Conservation (phyloP, 2,888 invertebrate species). For the Cynaeus angustus region DNA sequence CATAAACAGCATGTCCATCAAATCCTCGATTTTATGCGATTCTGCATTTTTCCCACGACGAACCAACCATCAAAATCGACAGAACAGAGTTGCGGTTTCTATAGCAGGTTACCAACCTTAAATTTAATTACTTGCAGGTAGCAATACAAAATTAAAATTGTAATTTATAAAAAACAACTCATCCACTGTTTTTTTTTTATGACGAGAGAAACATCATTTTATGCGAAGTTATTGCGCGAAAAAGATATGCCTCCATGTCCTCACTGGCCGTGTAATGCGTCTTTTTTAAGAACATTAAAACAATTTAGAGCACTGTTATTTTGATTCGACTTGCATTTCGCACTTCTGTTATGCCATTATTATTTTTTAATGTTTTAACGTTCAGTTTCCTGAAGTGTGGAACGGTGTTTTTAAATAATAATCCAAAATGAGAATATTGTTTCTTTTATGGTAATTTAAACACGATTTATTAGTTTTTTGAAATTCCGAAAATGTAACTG, state of each 20-base stretch:
- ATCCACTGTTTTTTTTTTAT: background rate
- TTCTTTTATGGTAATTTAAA: constrained; percentile 15
- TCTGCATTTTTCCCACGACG: constrained; percentile 39
- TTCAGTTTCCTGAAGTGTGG: background rate
- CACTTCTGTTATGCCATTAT: constrained; percentile 20
- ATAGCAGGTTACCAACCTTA: constrained; percentile 38
- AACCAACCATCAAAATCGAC: constrained; percentile 29
- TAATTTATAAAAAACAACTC: background rate
- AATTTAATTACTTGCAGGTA: constrained; percentile 35
- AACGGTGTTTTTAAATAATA: constrained; percentile 1
- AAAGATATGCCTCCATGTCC: constrained; percentile 7
- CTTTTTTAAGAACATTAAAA: constrained; percentile 39
- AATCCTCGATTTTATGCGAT: constrained; percentile 45
- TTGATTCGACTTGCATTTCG: constrained; percentile 37
- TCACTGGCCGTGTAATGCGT: constrained; percentile 43
- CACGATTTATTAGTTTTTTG: background rate
- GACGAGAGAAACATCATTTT: background rate
- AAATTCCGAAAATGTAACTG: background rate
- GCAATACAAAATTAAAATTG: constrained; percentile 32
- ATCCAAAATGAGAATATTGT: background rate
- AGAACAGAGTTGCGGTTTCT: constrained; percentile 36
- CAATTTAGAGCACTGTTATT: constrained; percentile 42
- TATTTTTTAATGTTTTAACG: background rate
- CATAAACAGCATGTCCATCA: constrained; percentile 20
- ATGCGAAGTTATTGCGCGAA: constrained; percentile 4